phyloP scores from a whole-genome alignment of 2,888 invertebrate genomes.

The Noctua janthina region DNA sequence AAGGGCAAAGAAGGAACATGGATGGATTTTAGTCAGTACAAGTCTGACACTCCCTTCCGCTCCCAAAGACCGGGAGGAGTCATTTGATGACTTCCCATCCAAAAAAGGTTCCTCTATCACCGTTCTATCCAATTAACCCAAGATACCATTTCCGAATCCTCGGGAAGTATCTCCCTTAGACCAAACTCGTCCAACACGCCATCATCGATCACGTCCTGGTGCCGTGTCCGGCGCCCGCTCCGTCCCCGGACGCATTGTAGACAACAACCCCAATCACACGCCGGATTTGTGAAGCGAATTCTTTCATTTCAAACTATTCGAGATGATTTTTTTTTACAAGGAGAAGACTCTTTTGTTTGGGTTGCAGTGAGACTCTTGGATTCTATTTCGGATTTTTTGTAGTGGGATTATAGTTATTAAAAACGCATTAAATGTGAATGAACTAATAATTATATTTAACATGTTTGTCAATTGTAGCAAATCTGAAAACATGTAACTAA shows the following conservation, averaged over 20 bases:
- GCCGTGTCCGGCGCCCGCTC: slow-evolving; percentile 51
- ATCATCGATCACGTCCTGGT: slow-evolving; percentile 61
- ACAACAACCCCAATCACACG: slow-evolving; percentile 61
- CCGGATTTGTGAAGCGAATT: slow-evolving; percentile 58
- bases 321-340: slow-evolving; percentile 31
- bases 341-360: background rate
- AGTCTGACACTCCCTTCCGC: too few species aligned
- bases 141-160: background rate
- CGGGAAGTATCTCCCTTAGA: slow-evolving; percentile 5
- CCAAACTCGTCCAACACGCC: slow-evolving; percentile 14
- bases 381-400: too few species aligned
- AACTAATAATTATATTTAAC: too few species aligned
- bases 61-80: too few species aligned
- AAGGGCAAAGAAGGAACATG: too few species aligned
- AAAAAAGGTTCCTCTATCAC: background rate
- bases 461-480: too few species aligned
- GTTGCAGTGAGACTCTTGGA: background rate
- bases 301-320: slow-evolving; percentile 48
- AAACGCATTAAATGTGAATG: too few species aligned
- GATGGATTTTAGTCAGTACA: too few species aligned
- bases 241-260: slow-evolving; percentile 59
- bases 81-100: too few species aligned
- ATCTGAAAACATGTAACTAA: too few species aligned
- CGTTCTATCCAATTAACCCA: background rate
- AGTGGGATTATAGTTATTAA: too few species aligned